Conservation (phyloP, 2,797 vertebrate genomes). For the Myotis pilosus region DNA sequence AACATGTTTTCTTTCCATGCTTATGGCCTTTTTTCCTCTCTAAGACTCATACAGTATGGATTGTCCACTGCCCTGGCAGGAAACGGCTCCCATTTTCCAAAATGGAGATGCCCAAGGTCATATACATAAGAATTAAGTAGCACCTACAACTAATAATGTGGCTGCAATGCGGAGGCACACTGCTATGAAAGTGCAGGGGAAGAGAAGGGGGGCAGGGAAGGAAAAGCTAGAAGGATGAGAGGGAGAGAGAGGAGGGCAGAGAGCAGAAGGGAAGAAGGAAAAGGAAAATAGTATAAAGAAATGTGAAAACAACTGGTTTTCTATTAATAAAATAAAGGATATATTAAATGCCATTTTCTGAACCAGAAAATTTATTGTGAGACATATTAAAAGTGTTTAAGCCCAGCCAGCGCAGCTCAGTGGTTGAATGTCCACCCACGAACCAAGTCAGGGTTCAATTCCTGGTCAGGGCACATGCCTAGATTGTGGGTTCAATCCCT, state of each 20-base stretch:
- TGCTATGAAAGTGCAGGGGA: background rate
- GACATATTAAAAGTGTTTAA: background rate
- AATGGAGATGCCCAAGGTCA: slow-evolving; percentile 41
- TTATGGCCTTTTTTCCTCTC: slow-evolving; percentile 62
- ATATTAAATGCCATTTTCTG: slow-evolving; percentile 16
- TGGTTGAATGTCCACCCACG: too few relatives aligned
- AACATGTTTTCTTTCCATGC: slow-evolving; percentile 66
- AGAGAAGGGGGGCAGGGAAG: background rate
- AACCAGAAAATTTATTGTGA: slow-evolving; percentile 35
- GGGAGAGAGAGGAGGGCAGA: background rate
- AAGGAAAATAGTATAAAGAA: slow-evolving; percentile 1
- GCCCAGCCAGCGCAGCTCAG: too few relatives aligned
- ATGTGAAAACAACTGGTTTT: background rate
- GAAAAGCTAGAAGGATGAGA: background rate
- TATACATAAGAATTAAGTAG: slow-evolving; percentile 5
- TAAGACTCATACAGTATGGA: slow-evolving; percentile 42
- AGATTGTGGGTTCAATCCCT: too few relatives aligned
- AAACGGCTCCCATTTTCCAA: background rate
- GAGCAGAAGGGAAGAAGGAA: background rate
- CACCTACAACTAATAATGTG: background rate
- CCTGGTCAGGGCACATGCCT: too few relatives aligned
- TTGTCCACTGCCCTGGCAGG: background rate
- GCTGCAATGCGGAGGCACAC: background rate
- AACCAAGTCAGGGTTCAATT: too few relatives aligned
- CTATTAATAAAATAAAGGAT: slow-evolving; percentile 36